Base-by-base conservation (phyloP, 1,140 invertebrate genomes). In the Drosophila asahinai region DNA sequence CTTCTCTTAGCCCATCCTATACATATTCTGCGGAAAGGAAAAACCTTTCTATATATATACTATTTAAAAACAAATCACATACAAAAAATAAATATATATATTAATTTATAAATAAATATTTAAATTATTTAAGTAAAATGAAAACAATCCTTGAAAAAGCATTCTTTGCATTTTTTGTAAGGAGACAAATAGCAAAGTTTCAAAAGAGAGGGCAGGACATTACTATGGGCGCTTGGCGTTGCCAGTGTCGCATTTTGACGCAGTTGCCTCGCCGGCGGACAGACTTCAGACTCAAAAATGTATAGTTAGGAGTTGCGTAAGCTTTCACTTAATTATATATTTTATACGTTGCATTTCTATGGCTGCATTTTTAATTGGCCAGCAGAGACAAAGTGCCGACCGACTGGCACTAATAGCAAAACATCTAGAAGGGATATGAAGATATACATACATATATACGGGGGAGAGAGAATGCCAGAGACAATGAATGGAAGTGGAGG, bases 251-350 rank as follows among this genome's bases (percentile, higher is more conserved):
- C 83, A 86, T 80, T 86, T 65, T 83, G 83, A 77, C 83, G 83
- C 83, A 86, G 83, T 77, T 70, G 63, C 76, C 62, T 72, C 62
- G 51, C 65, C 82, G 59, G 48, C 54, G 73, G 81, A 63, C 66
- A 70, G 77, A 68, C 81, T 83, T 80, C 51, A 75, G 60, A 75
- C 61, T 80, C 51, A 45, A 77, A 80, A 66, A 52, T 81, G 73
- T 67, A 58, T 77, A 59, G 59, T 77, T 77, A 84, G 73, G 58
- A 70, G 60, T 80, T 68, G 59, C 82, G 72, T 52, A 55, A 78
- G 78, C 64, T 57, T 80, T 86, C 76, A 86, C 79, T 86, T 86
- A 86, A 86, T 82, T 86, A 73, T 87, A 77, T 72, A 84, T 67
- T 84, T 55, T 62, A 63, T 70, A 43, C 36, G 38, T 47, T 33